A percentile compares a stretch with the other conserved stretches of the same genome.
Evolutionary conservation across 2,888 invertebrate genomes (phyloP).

Genomic region (Orthonychiurus folsomi): DNA sequence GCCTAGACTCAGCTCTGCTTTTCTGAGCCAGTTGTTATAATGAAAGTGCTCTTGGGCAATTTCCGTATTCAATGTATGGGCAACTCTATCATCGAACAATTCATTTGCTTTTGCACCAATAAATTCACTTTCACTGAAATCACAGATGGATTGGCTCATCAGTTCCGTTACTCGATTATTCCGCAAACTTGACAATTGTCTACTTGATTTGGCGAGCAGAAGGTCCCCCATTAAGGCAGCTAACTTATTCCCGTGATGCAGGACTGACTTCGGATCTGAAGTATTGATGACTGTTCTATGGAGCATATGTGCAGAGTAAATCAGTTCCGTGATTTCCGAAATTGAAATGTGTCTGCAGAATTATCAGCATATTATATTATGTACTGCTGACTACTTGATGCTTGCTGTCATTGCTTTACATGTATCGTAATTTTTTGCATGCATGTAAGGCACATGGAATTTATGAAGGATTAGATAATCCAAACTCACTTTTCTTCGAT

Average conservation of each 20-base stretch:
- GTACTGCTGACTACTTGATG: background rate
- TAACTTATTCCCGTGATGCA: conserved; percentile 16
- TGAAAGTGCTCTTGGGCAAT: conserved; percentile 6
- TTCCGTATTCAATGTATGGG: background rate
- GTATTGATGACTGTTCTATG: conserved; percentile 26
- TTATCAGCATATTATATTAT: background rate
- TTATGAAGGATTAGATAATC: too few relatives aligned
- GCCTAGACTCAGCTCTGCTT: conserved; percentile 22
- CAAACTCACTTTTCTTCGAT: background rate
- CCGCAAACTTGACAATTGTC: conserved; percentile 20
- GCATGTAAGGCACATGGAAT: too few relatives aligned
- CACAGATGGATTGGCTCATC: conserved; percentile 32
- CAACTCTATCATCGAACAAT: conserved; percentile 5
- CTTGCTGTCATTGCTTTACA: too few relatives aligned
- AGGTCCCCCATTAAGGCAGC: conserved; percentile 30
- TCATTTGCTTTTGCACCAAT: conserved; percentile 14
- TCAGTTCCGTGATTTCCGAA: conserved; percentile 30
- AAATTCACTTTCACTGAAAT: conserved; percentile 34
- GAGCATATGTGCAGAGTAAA: conserved; percentile 25
- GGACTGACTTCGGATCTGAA: background rate
- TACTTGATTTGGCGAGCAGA: conserved; percentile 25
- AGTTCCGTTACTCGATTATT: conserved; percentile 31
- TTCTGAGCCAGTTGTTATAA: conserved; percentile 22
- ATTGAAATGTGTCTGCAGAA: conserved; percentile 20
- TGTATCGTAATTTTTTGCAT: too few relatives aligned